Evolutionary conservation across 2,797 vertebrate species (phyloP), one percentile per base, ranked within the genome.

Genomic region (Petrocephalus sullivani): DNA sequence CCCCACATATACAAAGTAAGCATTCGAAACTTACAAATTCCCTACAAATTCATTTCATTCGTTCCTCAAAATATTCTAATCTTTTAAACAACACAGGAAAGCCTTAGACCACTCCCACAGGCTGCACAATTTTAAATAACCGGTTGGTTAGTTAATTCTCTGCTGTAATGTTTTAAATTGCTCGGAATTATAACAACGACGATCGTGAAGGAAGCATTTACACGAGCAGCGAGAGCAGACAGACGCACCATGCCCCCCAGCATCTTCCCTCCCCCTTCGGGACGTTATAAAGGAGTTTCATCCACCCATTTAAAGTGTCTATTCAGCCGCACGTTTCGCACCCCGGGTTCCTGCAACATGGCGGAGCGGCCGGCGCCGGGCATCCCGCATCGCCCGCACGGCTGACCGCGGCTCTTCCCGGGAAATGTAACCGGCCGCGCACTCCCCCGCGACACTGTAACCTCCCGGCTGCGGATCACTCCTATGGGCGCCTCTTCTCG

Each of bases 211-310:
- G 53, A 3, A 28, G 41, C n/a, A 19, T 53, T 81, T 14, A 14
- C 16, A 58, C 58, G 56, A 33, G 3, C 37, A 33, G 33, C 67
- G 14, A 16, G 33, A 12, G 67, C 67, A 37, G 28, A 41, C 33
- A 2, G 85, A 28, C 75, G 41, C 75, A n/a, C 16, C 41, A n/a
- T 10, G 19, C 75, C 16, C 7, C 12, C 16, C 58, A 16, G 58
- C 46, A 16, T 33, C 61, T 51, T 46, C 87, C 88, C 89, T 61
- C 67, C 83, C 1, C 0, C 21, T 21, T 28, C 83, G 19, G 71
- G 46, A 78, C 83, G 57, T 90, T 91, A 95, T 94, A 94, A 94
- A 93, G 1, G 0, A 90, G 87, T 2, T 1, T 60, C 57, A 90
- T 33, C 58, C 89, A 10, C 3, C 16, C 86, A 0, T 49, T 46